Evolutionary conservation across 2,797 vertebrate species (phyloP).

Genomic region (Hydrolagus colliei): DNA sequence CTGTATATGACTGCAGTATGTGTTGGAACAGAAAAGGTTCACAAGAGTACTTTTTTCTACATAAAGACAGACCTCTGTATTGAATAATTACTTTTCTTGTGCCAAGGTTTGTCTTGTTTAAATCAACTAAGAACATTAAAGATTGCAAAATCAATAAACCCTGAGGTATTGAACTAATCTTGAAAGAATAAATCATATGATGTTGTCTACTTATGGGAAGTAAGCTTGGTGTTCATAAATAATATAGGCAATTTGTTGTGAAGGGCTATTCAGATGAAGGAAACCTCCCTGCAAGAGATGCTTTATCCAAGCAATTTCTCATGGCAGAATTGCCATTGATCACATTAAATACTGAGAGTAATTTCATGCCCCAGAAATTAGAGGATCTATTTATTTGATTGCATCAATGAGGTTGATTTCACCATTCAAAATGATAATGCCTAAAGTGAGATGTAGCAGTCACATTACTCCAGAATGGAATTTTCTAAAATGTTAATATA

Average conservation of each 20-base stretch:
- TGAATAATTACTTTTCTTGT: not conserved
- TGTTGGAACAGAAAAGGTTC: no score
- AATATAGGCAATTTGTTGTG: conserved; percentile 3
- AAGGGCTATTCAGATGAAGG: not conserved
- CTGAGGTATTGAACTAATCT: not conserved
- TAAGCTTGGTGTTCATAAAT: conserved; percentile 4
- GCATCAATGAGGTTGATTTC: no score
- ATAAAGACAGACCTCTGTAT: not conserved
- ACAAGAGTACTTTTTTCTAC: not conserved
- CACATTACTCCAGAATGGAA: no score
- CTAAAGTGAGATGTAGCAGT: no score
- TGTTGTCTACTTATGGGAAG: conserved; percentile 7
- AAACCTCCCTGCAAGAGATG: not conserved
- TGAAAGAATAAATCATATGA: not conserved
- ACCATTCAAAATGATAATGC: no score
- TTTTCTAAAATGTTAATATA: no score
- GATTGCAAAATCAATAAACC: conserved; percentile 1
- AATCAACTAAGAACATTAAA: not conserved
- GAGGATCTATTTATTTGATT: no score
- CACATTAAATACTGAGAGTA: conserved; percentile 1
- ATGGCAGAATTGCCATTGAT: not conserved
- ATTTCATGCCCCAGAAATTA: not conserved
- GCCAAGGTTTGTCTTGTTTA: not conserved
- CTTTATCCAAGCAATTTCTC: conserved; percentile 19
- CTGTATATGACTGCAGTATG: no score